Evolutionary conservation across 2,888 invertebrate species (phyloP), one percentile per base, ranked within the genome.

Genomic region (Sinopyrophorus schimmeli): DNA sequence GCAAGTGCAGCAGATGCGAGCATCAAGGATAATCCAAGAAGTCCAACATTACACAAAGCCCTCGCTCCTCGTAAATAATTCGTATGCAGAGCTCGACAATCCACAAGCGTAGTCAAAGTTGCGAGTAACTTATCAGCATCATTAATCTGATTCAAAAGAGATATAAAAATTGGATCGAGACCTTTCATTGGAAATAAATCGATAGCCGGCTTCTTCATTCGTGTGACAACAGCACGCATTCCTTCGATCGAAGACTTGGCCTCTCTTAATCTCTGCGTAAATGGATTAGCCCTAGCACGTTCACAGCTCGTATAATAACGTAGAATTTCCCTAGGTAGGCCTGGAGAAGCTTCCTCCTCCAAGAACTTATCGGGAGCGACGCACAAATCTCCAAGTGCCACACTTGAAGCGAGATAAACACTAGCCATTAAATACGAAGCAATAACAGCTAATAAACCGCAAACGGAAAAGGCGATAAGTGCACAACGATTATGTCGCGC

Each of bases 371-470:
- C 80, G 23, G 82, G 80, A 0, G 83, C 84, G 37, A 92, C 77
- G 70, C 89, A 92, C 47, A 85, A 80, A 63, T 92, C 89, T 5
- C 65, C 67, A 15, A 69, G 53, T n/a, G 93, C 93, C 59, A 88
- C 86, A 62, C 88, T 83, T 74, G 92, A 92, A 12, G 92, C 82
- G 55, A 93, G 80, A 75, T 94, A 91, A 53, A 92, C 73, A 43
- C 93, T 92, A 39, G 90, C 87, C 78, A 91, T 86, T 62, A 92
- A 78, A 89, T 93, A 95, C 55, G 92, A 91, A 46, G 88, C 81
- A 58, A 91, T 88, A 21, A 95, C 89, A 20, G 91, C 92, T 65
- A 96, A 80, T 12, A 90, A 75, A 27, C 87, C 86, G 72, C 92
- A 86, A 15, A 93, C 93, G 54, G 92, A 92, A 63, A 93, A 91